These are phyloP conservation scores for Aphidius ervi DNA, from an alignment of 1,140 invertebrate genomes.

Conservation along the genomic window DNA sequence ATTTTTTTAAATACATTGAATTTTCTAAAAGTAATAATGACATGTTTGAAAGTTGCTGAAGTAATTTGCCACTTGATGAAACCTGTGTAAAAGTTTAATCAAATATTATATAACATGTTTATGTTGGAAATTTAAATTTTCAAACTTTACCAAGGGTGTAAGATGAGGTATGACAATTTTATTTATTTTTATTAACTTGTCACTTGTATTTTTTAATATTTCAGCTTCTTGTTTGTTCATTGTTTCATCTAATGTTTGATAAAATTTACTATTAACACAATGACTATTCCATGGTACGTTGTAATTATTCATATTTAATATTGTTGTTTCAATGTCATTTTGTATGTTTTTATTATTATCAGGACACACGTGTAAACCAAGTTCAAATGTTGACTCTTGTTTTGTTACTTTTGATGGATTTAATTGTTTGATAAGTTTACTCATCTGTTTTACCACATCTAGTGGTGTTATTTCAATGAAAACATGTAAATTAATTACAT, in stretches of 20 bases:
- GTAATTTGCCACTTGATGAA: not conserved
- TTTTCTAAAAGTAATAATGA: slow-evolving; percentile 21
- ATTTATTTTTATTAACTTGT: slow-evolving; percentile 11
- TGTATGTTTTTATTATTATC: slow-evolving; percentile 14
- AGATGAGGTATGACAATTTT: slow-evolving; percentile 26
- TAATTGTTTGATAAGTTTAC: slow-evolving; percentile 6
- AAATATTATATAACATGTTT: too few relatives aligned
- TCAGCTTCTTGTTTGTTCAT: slow-evolving; percentile 2
- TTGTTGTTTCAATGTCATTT: slow-evolving; percentile 13
- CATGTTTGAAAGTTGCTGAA: not conserved
- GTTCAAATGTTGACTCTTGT: slow-evolving; percentile 25
- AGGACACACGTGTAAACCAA: slow-evolving; percentile 53
- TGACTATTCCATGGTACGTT: slow-evolving; percentile 28
- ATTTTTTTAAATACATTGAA: not conserved
- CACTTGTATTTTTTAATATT: slow-evolving; percentile 13
- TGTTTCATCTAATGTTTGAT: slow-evolving; percentile 7
- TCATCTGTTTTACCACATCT: slow-evolving; percentile 53
- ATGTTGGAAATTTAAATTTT: not conserved
- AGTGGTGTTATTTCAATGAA: slow-evolving; percentile 44
- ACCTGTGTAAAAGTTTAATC: too few relatives aligned
- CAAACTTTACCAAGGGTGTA: slow-evolving; percentile 24
- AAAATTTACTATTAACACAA: slow-evolving; percentile 27
- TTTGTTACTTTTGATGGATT: not conserved
- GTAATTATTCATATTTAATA: slow-evolving; percentile 14
- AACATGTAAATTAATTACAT: slow-evolving; percentile 39